Evolutionary conservation across 2,797 vertebrate genomes (phyloP), one percentile per base, ranked within the genome.

Genomic region (Phalanger gymnotis): DNA sequence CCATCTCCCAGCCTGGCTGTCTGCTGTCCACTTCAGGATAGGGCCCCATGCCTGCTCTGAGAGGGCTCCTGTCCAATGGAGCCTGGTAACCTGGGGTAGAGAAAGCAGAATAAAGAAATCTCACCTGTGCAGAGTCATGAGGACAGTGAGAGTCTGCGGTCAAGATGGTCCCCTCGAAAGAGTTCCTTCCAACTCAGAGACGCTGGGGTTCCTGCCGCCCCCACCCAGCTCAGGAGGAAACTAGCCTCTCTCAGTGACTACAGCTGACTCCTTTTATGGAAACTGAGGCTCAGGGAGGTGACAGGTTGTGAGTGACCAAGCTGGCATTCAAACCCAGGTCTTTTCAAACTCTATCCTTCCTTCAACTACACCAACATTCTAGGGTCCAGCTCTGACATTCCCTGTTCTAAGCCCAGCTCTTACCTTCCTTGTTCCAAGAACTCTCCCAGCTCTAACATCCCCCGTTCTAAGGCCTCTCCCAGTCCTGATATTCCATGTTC

Each of bases 61-160:
- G 97, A 96, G 92, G 93, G 94, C 92, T 92, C 90, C 94, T 96
- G 95, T 93, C 93, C 58, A 94, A 95, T 93, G 97, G 94, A 96
- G 30, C 93, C 96, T 57, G 96, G 90, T 97, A 1, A 96, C 97
- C 98, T 98, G 97, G 95, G 54, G 31, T 96, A 94, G 96, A 97
- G 97, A 90, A 97, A 98, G 2, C 73, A 40, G 66, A 81, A 81
- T 81, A 40, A 47, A 47, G 73, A 47, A 47, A 3, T 34, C 22
- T 81, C 22, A 0, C 22, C n/a, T 10, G 9, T 5, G 1, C 73
- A 47, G 57, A 58, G 34, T n/a, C 34, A 1, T 16, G 16, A 73
- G 66, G n/a, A 22, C 34, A 66, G 61, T 0, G 5, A 66, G 34
- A 16, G 30, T 61, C 57, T 61, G 30, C 3, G 12, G n/a, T 19